Conservation (phyloP, 2,888 invertebrate genomes). For the Melolontha melolontha region DNA sequence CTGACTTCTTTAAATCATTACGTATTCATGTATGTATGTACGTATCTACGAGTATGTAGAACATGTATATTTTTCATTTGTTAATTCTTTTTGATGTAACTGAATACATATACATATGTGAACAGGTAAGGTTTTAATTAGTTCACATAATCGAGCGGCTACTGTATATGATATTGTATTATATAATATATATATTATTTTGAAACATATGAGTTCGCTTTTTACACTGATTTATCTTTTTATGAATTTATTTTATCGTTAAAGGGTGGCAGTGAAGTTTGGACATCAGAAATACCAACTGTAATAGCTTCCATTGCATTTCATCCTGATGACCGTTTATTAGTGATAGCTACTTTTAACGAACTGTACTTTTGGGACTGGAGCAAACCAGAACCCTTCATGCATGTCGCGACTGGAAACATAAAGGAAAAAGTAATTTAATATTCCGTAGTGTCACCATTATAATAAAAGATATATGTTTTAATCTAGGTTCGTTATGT, state of each 20-base stretch:
- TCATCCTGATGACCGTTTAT: conserved; percentile 83
- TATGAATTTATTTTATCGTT: conserved; percentile 30
- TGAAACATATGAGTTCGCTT: no score
- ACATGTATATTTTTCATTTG: no score
- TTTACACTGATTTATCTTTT: neutral
- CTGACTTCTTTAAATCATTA: no score
- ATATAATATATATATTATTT: no score
- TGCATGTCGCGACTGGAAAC: conserved; percentile 79
- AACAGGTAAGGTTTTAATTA: no score
- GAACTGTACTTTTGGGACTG: conserved; percentile 92
- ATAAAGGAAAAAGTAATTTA: conserved; percentile 81
- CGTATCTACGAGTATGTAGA: no score
- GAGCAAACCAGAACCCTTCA: conserved; percentile 81
- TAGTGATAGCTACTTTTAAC: conserved; percentile 89
- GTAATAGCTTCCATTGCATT: conserved; percentile 89
- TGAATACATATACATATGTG: no score
- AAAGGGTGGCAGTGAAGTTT: conserved; percentile 88
- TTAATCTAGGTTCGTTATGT: conserved; percentile 75
- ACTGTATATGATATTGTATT: no score
- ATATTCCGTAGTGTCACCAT: neutral
- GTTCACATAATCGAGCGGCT: no score
- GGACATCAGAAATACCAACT: conserved; percentile 79
- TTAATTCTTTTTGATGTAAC: no score
- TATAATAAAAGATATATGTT: conserved; percentile 31
- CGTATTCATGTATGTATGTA: no score